phyloP scores from a whole-genome alignment of 2,797 vertebrate genomes.

The Eupleurogrammus muticus region DNA sequence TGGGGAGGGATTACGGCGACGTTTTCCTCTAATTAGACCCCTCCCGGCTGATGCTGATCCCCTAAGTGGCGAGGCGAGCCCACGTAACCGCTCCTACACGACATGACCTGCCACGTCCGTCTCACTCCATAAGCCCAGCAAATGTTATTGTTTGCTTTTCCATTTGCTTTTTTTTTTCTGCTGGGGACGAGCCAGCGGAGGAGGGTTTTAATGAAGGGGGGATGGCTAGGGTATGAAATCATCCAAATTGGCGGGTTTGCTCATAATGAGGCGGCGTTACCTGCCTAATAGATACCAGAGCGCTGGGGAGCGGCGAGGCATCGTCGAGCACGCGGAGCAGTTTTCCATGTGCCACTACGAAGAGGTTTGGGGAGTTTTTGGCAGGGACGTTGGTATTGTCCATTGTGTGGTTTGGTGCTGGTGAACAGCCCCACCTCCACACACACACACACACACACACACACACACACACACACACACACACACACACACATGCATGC shows the following conservation, averaged over 20 bases:
- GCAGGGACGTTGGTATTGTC: conserved; percentile 50
- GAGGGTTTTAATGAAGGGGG: conserved; percentile 59
- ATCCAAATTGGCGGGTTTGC: conserved; percentile 51
- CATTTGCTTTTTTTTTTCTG: conserved; percentile 29
- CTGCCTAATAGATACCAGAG: conserved; percentile 62
- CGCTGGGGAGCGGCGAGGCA: conserved; percentile 31
- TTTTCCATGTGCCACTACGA: conserved; percentile 40
- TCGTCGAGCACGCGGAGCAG: conserved; percentile 1
- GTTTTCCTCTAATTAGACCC: conserved; percentile 63
- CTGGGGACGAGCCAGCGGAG: conserved; percentile 29
- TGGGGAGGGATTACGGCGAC: conserved; percentile 47
- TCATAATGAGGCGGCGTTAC: conserved; percentile 48
- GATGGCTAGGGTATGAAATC: conserved; percentile 54
- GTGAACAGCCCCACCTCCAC: background rate
- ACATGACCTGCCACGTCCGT: conserved; percentile 45
- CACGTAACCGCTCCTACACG: conserved; percentile 35
- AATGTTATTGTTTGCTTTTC: conserved; percentile 46
- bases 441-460: too few species aligned
- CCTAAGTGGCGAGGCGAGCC: conserved; percentile 40
- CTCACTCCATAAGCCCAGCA: conserved; percentile 40
- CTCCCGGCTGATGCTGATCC: conserved; percentile 35
- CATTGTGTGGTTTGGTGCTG: conserved; percentile 53
- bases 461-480: too few species aligned
- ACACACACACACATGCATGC: too few species aligned
- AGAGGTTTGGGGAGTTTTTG: conserved; percentile 32